Conservation (phyloP, 1,140 invertebrate species). For the Penaeus indicus region DNA sequence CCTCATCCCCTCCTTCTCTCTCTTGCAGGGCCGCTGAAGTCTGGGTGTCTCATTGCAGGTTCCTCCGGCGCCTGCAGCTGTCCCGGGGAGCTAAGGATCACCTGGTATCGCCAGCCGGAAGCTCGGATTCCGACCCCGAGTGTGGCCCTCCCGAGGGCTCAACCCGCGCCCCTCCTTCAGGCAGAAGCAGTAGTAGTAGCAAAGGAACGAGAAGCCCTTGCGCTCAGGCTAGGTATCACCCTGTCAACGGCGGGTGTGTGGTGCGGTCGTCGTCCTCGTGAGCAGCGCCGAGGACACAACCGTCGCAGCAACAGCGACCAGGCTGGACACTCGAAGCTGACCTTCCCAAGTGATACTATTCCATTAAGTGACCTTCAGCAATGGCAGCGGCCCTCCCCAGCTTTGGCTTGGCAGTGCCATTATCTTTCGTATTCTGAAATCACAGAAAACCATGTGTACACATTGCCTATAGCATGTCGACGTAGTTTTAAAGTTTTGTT, state of each 20-base stretch:
- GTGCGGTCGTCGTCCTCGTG: constrained; percentile 32
- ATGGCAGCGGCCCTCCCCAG: constrained; percentile 10
- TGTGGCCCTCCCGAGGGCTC: constrained; percentile 48
- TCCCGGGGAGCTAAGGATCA: constrained; percentile 48
- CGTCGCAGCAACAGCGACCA: background rate
- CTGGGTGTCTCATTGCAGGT: constrained; percentile 52
- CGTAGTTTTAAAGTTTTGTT: constrained; percentile 8
- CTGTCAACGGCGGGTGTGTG: constrained; percentile 31
- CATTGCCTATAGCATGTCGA: background rate
- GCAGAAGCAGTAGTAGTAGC: constrained; percentile 1
- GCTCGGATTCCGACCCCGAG: constrained; percentile 56
- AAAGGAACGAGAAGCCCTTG: constrained; percentile 11
- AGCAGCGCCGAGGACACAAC: background rate
- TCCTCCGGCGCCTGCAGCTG: constrained; percentile 57
- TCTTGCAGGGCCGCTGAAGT: constrained; percentile 32
- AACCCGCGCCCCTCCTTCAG: constrained; percentile 9
- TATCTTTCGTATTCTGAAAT: constrained; percentile 10
- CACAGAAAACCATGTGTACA: background rate
- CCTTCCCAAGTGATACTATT: constrained; percentile 31
- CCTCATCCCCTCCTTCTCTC: constrained; percentile 16
- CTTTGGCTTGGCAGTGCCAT: background rate
- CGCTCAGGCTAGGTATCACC: constrained; percentile 6
- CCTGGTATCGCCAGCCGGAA: constrained; percentile 51
- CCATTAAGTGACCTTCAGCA: constrained; percentile 50
- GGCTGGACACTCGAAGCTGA: constrained; percentile 4